Percentiles rank a stretch among this genome's conserved stretches.
phyloP scores from a whole-genome alignment of 1,140 invertebrate genomes.

The Caenorhabditis tropicalis region DNA sequence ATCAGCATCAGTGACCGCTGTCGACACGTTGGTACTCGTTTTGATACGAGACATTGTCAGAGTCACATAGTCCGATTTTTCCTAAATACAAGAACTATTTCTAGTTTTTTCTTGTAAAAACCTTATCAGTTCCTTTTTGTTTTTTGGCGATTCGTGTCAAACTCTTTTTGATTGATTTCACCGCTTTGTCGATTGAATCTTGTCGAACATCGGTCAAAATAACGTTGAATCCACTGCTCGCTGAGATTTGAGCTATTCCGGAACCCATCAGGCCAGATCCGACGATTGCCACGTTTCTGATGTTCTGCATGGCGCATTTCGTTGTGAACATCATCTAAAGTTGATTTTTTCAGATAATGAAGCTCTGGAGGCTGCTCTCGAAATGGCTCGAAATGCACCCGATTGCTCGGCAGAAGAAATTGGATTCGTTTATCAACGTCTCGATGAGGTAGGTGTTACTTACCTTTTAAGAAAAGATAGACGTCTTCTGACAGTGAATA shows the following conservation, averaged over 20 bases:
- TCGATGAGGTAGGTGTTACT: not conserved
- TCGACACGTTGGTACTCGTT: slow-evolving; percentile 44
- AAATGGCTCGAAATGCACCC: not conserved
- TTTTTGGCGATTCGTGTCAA: slow-evolving; percentile 82
- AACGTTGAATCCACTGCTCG: slow-evolving; percentile 69
- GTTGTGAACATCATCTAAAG: slow-evolving; percentile 35
- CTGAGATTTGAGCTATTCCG: slow-evolving; percentile 62
- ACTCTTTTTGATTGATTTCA: slow-evolving; percentile 77
- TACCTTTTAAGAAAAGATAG: not conserved
- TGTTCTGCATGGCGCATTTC: slow-evolving; percentile 23
- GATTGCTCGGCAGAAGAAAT: not conserved
- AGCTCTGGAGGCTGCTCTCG: not conserved
- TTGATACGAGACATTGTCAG: slow-evolving; percentile 12
- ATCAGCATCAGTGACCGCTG: slow-evolving; percentile 59
- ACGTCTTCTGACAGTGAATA: not conserved
- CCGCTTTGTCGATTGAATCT: slow-evolving; percentile 50
- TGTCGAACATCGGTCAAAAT: slow-evolving; percentile 77
- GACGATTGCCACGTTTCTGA: slow-evolving; percentile 61
- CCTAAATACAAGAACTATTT: not conserved
- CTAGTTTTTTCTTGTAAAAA: slow-evolving; percentile 45
- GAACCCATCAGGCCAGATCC: slow-evolving; percentile 63
- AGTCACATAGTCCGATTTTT: not conserved
- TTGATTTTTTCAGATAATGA: not conserved
- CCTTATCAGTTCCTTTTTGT: slow-evolving; percentile 77
- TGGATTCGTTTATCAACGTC: not conserved